A percentile compares a stretch with the other conserved stretches of the same genome.
phyloP scores from a whole-genome alignment of 2,888 invertebrate species.

The Drosophila setosimentum region DNA sequence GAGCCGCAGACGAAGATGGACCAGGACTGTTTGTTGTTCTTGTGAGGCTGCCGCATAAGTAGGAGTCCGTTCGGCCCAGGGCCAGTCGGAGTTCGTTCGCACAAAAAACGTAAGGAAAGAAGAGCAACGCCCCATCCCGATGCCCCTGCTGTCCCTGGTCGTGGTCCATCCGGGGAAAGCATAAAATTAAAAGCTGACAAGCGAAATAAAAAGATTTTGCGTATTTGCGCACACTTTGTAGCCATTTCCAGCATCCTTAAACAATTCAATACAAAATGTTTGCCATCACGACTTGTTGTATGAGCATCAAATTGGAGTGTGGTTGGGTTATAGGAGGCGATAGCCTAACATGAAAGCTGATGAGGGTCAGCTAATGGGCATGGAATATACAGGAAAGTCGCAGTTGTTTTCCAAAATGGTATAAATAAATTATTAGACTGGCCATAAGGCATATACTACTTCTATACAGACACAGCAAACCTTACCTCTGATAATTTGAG shows the following conservation, averaged over 20 bases:
- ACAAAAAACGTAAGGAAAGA: constrained; percentile 43
- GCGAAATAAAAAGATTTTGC: constrained; percentile 81
- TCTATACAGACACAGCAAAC: background rate
- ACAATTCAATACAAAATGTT: constrained; percentile 58
- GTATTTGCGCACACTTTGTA: constrained; percentile 68
- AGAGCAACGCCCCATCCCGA: constrained; percentile 16
- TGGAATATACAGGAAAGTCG: constrained; percentile 6
- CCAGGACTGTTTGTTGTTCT: constrained; percentile 24
- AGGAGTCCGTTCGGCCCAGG: constrained; percentile 42
- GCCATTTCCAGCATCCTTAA: constrained; percentile 40
- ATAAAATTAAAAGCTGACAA: constrained; percentile 83
- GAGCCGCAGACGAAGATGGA: background rate
- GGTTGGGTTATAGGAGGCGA: background rate
- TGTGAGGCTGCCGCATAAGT: constrained; percentile 55
- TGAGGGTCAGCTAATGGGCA: constrained; percentile 30
- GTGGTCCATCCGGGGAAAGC: constrained; percentile 48
- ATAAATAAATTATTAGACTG: constrained; percentile 12
- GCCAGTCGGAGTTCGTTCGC: constrained; percentile 20
- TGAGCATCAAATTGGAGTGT: constrained; percentile 22
- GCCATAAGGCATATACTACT: background rate
- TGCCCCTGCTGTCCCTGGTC: background rate
- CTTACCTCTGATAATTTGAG: background rate
- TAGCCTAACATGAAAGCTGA: constrained; percentile 8
- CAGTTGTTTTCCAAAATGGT: constrained; percentile 5
- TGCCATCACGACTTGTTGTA: constrained; percentile 41